Evolutionary conservation across 1,140 invertebrate species (phyloP), one percentile per base, ranked within the genome.

Genomic region (Lordiphosa stackelbergi): DNA sequence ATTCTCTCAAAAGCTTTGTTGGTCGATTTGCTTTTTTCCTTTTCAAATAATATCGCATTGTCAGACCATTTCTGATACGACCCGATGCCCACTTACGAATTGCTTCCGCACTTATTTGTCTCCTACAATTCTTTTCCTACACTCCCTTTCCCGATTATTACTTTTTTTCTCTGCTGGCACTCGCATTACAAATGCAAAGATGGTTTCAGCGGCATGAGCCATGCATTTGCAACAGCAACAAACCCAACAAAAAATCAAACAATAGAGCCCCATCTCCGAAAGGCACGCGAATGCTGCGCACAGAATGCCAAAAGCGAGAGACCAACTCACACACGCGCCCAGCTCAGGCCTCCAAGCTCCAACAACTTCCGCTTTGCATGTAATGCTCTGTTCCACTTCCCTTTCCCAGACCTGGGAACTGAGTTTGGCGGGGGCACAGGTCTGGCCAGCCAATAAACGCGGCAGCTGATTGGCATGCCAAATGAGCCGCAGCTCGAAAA

Each of bases 401-500:
- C 43, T 49, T 48, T 66, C 47, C 12, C 41, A 36, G 31, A 36
- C 10, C 5, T 16, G 16, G 41, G 16, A 11, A 22, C 22, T 28
- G n/a, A 8, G 40, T 22, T 46, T 31, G n/a, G 16, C 35, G n/a
- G 22, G 40, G 35, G 55, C 24, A 43, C 40, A 47, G 38, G 53
- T 40, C 34, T 22, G 49, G 49, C 47, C 55, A 63, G 55, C 63
- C 74, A 79, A 79, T 79, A 79, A 81, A 73, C 56, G 62, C 66
- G 66, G 45, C 51, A 68, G 48, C 74, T 81, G 74, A 81, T 81
- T 79, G 66, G 74, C 74, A 79, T 79, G 69, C 75, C 57, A 79
- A 79, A 79, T 79, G 71, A 81, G 66, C 9, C 43, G 53, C 31
- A 53, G 47, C 53, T 19, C 47, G n/a, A 36, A 16, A 36, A 49